Conservation (phyloP, 2,113 vertebrate genomes). For the Abramis brama region DNA sequence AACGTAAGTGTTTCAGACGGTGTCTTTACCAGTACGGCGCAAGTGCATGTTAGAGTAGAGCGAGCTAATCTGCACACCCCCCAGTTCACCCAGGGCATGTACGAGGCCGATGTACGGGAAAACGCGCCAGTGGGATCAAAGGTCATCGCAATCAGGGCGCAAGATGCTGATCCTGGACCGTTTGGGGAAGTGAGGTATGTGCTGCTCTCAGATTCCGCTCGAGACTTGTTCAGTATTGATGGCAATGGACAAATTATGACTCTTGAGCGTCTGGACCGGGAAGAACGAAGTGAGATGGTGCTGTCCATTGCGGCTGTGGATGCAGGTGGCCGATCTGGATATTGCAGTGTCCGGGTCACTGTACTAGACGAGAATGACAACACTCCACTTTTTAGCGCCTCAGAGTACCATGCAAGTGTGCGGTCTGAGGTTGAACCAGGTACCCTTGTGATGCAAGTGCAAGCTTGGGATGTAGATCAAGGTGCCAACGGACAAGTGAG, state of each 20-base stretch:
- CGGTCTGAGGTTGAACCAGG: constrained; percentile 88
- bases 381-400: constrained; percentile 81
- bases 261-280: constrained; percentile 88
- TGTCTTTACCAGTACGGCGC: constrained; percentile 93
- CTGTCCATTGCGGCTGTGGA: constrained; percentile 87
- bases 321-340: constrained; percentile 85
- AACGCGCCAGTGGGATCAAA: constrained; percentile 85
- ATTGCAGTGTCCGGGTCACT: constrained; percentile 87
- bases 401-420: constrained; percentile 90
- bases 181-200: constrained; percentile 86
- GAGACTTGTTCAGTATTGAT: constrained; percentile 88
- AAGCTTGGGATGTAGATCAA: constrained; percentile 89
- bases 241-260: constrained; percentile 86
- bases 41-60: constrained; percentile 88
- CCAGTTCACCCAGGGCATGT: constrained; percentile 85
- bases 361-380: constrained; percentile 96
- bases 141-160: constrained; percentile 86
- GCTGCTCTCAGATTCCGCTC: constrained; percentile 90
- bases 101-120: constrained; percentile 90
- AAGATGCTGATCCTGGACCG: constrained; percentile 86
- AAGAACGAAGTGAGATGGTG: constrained; percentile 81
- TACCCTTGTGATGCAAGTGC: constrained; percentile 89
- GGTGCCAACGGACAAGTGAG: constrained; percentile 88
- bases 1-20: constrained; percentile 96
- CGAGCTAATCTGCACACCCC: constrained; percentile 91